phyloP scores from a whole-genome alignment of 2,797 vertebrate genomes.

The Astyanax mexicanus region DNA sequence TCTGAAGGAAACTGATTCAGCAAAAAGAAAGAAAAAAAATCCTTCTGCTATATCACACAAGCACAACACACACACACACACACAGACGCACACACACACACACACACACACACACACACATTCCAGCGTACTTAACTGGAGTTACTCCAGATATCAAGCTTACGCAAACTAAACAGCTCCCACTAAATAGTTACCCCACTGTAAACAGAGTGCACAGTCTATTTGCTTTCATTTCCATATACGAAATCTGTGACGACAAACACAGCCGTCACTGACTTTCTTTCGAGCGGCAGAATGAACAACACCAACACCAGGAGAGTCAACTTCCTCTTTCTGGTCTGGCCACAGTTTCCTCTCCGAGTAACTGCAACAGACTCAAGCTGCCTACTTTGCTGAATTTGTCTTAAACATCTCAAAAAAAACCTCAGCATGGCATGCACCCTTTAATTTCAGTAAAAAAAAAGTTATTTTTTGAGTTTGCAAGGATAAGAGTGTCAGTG shows the following conservation, averaged over 20 bases:
- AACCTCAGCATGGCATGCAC: neutral
- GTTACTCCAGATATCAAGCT: neutral
- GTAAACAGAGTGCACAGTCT: neutral
- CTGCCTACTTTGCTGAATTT: conserved; percentile 1
- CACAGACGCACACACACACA: too few species aligned
- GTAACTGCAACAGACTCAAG: conserved; percentile 35
- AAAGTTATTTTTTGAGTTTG: neutral
- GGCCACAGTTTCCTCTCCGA: conserved; percentile 62
- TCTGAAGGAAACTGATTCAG: conserved; percentile 37
- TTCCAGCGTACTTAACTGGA: neutral
- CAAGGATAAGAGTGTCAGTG: neutral
- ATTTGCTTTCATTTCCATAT: conserved; percentile 16
- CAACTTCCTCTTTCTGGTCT: conserved; percentile 60
- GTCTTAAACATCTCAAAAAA: conserved; percentile 6
- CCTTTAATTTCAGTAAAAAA: neutral
- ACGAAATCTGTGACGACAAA: conserved; percentile 6
- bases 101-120: too few species aligned
- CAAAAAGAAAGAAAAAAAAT: conserved; percentile 12
- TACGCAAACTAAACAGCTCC: too few species aligned
- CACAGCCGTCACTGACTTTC: neutral
- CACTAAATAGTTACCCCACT: neutral
- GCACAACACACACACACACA: neutral
- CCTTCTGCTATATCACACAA: neutral
- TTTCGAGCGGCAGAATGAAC: conserved; percentile 26
- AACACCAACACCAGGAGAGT: conserved; percentile 36